These are phyloP conservation scores for Microcebus tavaratra DNA, from an alignment of 2,113 vertebrate genomes.

Conservation along the genomic window DNA sequence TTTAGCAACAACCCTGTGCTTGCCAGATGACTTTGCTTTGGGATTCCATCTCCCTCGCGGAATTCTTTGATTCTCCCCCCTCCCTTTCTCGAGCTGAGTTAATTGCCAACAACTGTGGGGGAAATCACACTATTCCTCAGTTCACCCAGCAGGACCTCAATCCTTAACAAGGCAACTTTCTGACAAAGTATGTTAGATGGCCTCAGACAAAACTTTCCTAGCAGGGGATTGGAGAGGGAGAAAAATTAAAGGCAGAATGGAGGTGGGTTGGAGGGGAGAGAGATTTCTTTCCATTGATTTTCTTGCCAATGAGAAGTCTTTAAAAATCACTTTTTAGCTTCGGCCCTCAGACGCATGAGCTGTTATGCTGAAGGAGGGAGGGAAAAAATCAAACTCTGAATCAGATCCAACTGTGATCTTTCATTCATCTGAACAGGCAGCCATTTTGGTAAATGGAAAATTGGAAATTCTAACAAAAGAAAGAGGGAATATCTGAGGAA, in stretches of 20 bases:
- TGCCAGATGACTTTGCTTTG: conserved; percentile 5
- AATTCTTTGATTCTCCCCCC: conserved; percentile 4
- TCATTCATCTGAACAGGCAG: conserved; percentile 60
- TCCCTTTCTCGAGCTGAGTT: conserved; percentile 10
- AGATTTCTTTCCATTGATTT: conserved; percentile 57
- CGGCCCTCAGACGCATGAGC: conserved; percentile 22
- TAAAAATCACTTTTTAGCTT: conserved; percentile 66
- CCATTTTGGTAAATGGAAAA: conserved; percentile 68
- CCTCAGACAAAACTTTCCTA: conserved; percentile 58
- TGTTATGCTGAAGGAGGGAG: not conserved
- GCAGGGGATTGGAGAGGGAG: conserved; percentile 1
- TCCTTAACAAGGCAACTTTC: conserved; percentile 59
- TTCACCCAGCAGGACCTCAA: conserved; percentile 43
- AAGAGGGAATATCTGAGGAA: not conserved
- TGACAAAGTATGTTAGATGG: not conserved
- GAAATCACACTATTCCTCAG: not conserved
- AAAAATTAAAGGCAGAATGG: not conserved
- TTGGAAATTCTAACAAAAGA: conserved; percentile 65
- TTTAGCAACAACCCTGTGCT: not conserved
- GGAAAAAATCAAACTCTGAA: conserved; percentile 14
- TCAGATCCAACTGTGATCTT: conserved; percentile 60
- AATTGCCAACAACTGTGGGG: conserved; percentile 29
- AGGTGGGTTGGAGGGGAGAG: not conserved
- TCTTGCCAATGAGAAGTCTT: conserved; percentile 54
- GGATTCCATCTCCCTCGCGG: not conserved